Evolutionary conservation across 2,888 invertebrate genomes (phyloP).

Genomic region (Drosophila kuntzei): DNA sequence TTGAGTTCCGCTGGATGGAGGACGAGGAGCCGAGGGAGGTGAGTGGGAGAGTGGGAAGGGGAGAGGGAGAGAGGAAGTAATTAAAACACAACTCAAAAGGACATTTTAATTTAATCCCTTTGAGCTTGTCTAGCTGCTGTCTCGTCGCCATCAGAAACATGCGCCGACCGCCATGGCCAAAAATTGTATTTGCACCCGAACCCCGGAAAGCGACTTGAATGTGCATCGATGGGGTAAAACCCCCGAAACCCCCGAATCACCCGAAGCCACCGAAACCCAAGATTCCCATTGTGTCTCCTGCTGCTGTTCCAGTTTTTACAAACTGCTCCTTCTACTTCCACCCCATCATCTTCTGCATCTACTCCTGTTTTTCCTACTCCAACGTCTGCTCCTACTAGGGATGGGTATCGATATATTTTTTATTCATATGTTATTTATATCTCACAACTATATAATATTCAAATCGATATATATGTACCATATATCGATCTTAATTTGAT

Average conservation of each 20-base stretch:
- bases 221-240: slow-evolving; percentile 1
- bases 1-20: slow-evolving; percentile 28
- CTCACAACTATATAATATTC: no score
- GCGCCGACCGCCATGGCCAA: slow-evolving; percentile 60
- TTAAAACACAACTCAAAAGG: slow-evolving; percentile 82
- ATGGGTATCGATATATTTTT: neutral
- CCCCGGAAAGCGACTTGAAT: slow-evolving; percentile 29
- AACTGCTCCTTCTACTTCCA: neutral
- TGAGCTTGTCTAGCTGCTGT: slow-evolving; percentile 82
- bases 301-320: neutral
- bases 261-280: neutral
- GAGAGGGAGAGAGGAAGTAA: slow-evolving; percentile 66
- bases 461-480: no score
- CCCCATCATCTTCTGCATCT: neutral
- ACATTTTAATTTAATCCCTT: slow-evolving; percentile 82
- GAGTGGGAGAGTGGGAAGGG: neutral
- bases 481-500: no score
- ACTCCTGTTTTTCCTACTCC: neutral
- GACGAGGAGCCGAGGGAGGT: neutral
- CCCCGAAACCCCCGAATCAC: neutral
- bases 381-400: neutral
- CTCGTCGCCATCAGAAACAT: slow-evolving; percentile 82
- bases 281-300: neutral
- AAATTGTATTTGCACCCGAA: slow-evolving; percentile 57
- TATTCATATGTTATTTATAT: no score